phyloP scores from a whole-genome alignment of 2,797 vertebrate species.

The Hafferia zeledoni region DNA sequence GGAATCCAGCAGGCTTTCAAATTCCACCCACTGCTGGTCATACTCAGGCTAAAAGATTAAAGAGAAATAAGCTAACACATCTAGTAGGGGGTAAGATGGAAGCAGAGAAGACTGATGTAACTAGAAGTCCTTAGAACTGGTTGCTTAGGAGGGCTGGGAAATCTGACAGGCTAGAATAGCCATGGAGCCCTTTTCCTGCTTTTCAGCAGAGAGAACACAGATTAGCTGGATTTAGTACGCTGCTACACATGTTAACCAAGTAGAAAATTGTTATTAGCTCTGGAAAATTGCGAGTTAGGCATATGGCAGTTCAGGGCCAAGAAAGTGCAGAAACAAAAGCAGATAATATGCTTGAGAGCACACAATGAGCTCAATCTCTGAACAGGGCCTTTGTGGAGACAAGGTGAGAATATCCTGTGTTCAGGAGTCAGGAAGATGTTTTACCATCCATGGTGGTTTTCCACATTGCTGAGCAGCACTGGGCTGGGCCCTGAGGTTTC shows the following conservation, averaged over 20 bases:
- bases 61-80: background rate
- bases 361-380: accelerated
- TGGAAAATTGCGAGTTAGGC: background rate
- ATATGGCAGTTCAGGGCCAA: background rate
- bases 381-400: background rate
- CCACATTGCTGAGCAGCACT: background rate
- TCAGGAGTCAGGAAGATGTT: background rate
- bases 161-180: background rate
- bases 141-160: background rate
- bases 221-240: background rate
- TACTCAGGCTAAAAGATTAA: background rate
- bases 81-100: background rate
- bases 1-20: background rate
- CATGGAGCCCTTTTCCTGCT: background rate
- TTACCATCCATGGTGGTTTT: background rate
- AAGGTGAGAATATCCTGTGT: background rate
- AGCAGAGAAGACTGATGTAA: background rate
- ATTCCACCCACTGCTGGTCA: background rate
- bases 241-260: background rate
- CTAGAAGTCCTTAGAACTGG: background rate
- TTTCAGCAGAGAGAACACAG: background rate
- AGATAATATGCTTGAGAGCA: background rate
- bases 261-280: background rate
- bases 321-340: background rate
- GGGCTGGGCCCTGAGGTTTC: accelerated